These are phyloP conservation scores for Noturus placidus DNA, from an alignment of 2,113 vertebrate genomes.

Conservation along the genomic window DNA sequence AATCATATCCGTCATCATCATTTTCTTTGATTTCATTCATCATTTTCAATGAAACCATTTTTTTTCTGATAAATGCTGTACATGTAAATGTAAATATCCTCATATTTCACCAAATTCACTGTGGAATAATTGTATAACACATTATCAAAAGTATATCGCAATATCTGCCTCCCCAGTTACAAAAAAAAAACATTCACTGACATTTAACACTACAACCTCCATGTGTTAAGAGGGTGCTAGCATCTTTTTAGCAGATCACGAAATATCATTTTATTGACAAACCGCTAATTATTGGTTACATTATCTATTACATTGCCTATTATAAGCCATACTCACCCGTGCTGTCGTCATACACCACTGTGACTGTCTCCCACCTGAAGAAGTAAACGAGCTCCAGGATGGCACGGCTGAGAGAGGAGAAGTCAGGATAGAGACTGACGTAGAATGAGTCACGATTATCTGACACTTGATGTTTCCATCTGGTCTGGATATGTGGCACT, in stretches of 20 bases:
- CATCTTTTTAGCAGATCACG: too few relatives aligned
- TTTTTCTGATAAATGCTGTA: background rate
- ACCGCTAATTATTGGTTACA: background rate
- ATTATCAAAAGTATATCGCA: background rate
- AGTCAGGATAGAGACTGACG: constrained; percentile 95
- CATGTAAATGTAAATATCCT: background rate
- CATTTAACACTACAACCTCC: background rate
- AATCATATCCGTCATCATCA: background rate
- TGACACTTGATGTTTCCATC: constrained; percentile 97
- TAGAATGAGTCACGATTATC: constrained; percentile 97
- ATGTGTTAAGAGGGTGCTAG: background rate
- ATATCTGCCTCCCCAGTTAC: background rate
- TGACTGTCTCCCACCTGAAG: constrained; percentile 97
- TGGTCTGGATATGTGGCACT: constrained; percentile 90
- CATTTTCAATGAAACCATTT: too few relatives aligned
- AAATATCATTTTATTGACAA: background rate
- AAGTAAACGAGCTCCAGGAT: constrained; percentile 98
- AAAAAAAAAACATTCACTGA: background rate
- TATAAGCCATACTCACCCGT: constrained; percentile 80
- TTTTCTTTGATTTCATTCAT: background rate
- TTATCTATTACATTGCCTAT: background rate
- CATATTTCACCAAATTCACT: background rate
- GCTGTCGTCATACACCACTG: constrained; percentile 86
- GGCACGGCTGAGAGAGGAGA: constrained; percentile 94
- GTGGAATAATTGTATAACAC: background rate